Evolutionary conservation across 2,888 invertebrate genomes (phyloP), one percentile per base, ranked within the genome.

Genomic region (Miltochrista miniata): DNA sequence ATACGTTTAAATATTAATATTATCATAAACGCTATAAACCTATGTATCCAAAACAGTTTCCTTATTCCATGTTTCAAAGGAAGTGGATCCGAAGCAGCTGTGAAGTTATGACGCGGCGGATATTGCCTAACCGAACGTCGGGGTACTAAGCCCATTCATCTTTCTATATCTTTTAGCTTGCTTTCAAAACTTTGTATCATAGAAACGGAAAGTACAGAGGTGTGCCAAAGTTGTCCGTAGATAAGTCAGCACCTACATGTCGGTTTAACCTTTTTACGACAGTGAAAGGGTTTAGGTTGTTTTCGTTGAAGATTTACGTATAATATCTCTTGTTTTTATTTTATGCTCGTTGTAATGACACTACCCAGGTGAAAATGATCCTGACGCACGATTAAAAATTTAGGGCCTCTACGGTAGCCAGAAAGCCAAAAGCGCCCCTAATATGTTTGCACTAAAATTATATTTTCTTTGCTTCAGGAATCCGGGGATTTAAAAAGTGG

Each of bases 71-170:
- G 77, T 61, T 55, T 41, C 30, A 61, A 61, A 78, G 82, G 83
- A 80, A 81, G 76, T 62, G 66, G 71, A 76, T 74, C 70, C 62
- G 72, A 77, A 75, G 70, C 83, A 82, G 81, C 83, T 83, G 83
- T 63, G 77, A 79, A 82, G 84, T 81, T 83, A 80, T 81, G 82
- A 80, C 81, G 73, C 68, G 73, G 68, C 85, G 85, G 84, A 85
- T 85, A 85, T 86, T 85, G 80, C 79, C 72, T 74, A 74, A 81
- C 80, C 81, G 71, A 76, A 72, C 60, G 68, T 61, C 59, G 65
- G 61, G 57, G 65, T 57, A 64, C 64, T 61, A 57, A 56, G 59
- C 59, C 50, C 68, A 77, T 79, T 79, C 73, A 72, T 76, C 74
- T 68, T 66, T 66, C 68, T 61, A 54, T 64, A 66, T 66, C 66